phyloP scores from a whole-genome alignment of 2,113 vertebrate species.

The Cephalopterus ornatus region DNA sequence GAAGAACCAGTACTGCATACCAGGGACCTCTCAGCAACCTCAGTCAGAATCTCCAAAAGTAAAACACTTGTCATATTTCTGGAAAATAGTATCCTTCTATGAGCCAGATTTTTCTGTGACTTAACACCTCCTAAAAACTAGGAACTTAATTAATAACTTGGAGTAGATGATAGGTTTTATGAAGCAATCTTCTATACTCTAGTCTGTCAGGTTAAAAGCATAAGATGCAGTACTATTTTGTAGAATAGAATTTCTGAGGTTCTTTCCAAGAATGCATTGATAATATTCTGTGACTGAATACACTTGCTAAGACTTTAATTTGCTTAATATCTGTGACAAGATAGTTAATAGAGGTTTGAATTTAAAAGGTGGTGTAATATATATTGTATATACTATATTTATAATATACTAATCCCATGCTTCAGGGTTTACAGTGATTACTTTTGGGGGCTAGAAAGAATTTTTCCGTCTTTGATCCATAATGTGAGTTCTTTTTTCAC shows the following conservation, averaged over 20 bases:
- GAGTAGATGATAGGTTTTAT: neutral
- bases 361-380: constrained; percentile 37
- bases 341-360: constrained; percentile 12
- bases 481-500: neutral
- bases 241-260: neutral
- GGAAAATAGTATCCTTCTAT: neutral
- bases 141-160: neutral
- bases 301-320: constrained; percentile 37
- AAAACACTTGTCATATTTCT: neutral
- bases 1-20: neutral
- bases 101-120: neutral
- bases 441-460: neutral
- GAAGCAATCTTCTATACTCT: neutral
- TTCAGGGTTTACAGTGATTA: constrained; percentile 9
- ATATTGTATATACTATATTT: constrained; percentile 38
- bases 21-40: neutral
- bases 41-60: neutral
- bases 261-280: constrained; percentile 12
- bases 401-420: constrained; percentile 27
- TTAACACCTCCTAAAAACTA: neutral
- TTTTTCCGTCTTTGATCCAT: constrained; percentile 35
- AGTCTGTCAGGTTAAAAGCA: neutral
- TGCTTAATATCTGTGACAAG: constrained; percentile 41
- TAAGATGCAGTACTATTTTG: neutral
- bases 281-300: constrained; percentile 28